Base-by-base conservation (phyloP, 2,113 vertebrate genomes). In the Eublepharis macularius region DNA sequence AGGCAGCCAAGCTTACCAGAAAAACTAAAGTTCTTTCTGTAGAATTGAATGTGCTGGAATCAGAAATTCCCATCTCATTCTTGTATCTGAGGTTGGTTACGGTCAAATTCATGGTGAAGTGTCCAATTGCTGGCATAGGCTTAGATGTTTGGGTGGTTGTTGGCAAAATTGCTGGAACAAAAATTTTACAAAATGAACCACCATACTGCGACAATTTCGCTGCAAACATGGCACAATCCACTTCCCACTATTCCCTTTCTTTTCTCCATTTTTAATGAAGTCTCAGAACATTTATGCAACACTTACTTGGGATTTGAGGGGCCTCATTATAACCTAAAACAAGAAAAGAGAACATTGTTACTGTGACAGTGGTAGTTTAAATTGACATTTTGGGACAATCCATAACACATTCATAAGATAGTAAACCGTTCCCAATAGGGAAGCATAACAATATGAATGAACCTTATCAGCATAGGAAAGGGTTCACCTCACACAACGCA, bases 91-190 rank as follows among this genome's bases (percentile, higher is more conserved):
- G 68, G 75, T 91, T 93, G 84, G 85, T 93, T 75, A 94, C n/a
- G 41, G 90, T 95, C 89, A 93, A 94, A 34, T 94, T 93, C 0
- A 93, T 81, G 0, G 90, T 95, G 89, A 95, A 94, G 26, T 84
- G 49, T 49, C 24, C 77, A n/a, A 45, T 2, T 4, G 11, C 0
- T 76, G 85, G 24, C 2, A 8, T 19, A 34, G 60, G 60, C 1
- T 41, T 80, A 34, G 78, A 26, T 41, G 36, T 82, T 41, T 68
- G 80, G 43, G 85, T 10, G 17, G 86, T 19, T 14, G 81, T 88
- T 60, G 1, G 2, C 75, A 3, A 43, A 73, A 76, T 91, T 91
- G 8, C 3, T 86, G 83, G 17, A 43, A 66, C 75, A 86, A 7
- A n/a, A 1, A 49, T 34, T 84, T 32, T 54, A 85, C 24, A 26